These are phyloP conservation scores for Eupithecia exiguata DNA, from an alignment of 2,888 invertebrate species.

Conservation along the genomic window DNA sequence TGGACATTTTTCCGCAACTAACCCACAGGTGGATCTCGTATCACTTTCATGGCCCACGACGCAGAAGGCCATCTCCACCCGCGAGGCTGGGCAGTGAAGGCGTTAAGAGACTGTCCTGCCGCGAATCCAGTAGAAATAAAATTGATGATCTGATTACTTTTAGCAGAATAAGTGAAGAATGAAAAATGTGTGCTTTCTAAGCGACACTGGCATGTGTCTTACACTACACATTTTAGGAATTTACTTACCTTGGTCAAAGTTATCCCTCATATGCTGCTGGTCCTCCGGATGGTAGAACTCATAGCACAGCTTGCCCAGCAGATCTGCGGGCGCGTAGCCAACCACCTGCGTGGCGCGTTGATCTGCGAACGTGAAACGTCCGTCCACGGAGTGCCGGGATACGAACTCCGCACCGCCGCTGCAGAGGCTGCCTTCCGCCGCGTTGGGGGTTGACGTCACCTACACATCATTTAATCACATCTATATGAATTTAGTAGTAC, in stretches of 20 bases:
- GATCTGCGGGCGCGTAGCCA: conserved; percentile 96
- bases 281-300: conserved; percentile 99
- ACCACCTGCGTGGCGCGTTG: conserved; percentile 96
- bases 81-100: no score
- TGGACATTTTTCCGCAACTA: no score
- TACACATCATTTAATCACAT: conserved; percentile 38
- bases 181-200: no score
- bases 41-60: no score
- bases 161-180: no score
- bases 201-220: no score
- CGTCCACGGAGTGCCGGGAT: conserved; percentile 97
- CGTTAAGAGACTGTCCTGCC: no score
- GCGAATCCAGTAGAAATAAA: no score
- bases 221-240: no score
- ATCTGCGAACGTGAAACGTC: conserved; percentile 99
- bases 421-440: conserved; percentile 91
- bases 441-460: conserved; percentile 97
- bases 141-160: no score
- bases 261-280: conserved; percentile 98
- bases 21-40: no score
- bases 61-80: no score
- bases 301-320: conserved; percentile 97
- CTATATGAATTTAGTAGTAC: not conserved
- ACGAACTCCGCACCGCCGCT: conserved; percentile 97
- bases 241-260: conserved; percentile 96